Conservation (phyloP, 2,113 vertebrate species). For the Centropristis striata region DNA sequence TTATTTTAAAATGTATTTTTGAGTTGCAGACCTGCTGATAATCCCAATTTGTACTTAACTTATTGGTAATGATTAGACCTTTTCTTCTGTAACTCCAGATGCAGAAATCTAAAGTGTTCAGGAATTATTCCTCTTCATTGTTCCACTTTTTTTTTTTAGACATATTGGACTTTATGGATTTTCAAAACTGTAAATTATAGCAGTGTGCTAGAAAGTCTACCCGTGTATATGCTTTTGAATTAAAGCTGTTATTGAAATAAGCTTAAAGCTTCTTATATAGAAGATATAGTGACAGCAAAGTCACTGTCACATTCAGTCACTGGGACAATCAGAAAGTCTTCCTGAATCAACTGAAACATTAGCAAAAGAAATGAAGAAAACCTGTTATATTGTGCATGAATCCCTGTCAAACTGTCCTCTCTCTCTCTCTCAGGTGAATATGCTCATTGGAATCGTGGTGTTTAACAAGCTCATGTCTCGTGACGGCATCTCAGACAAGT, state of each 20-base stretch:
- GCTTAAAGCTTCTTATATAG: background rate
- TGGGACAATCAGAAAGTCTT: conserved; percentile 35
- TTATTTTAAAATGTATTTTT: too few species aligned
- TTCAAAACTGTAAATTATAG: background rate
- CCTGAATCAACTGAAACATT: conserved; percentile 20
- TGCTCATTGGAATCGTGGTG: conserved; percentile 98
- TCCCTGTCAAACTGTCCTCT: conserved; percentile 27
- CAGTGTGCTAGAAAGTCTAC: background rate
- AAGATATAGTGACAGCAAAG: background rate
- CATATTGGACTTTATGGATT: background rate
- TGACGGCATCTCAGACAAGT: conserved; percentile 99
- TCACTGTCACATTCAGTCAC: conserved; percentile 6
- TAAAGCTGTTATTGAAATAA: background rate
- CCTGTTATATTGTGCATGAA: background rate
- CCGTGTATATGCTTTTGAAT: background rate
- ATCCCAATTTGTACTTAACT: too few species aligned
- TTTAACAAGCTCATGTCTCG: conserved; percentile 99
- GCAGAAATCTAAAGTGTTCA: too few species aligned
- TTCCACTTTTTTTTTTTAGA: background rate
- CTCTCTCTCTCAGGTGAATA: conserved; percentile 91
- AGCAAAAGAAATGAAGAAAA: background rate
- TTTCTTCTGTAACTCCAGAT: too few species aligned
- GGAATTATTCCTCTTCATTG: background rate
- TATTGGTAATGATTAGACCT: too few species aligned
- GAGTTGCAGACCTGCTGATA: too few species aligned